Percentiles rank a stretch among this genome's conserved stretches.
Conservation (phyloP, 1,140 invertebrate genomes). For the Hylaeus volcanicus region DNA sequence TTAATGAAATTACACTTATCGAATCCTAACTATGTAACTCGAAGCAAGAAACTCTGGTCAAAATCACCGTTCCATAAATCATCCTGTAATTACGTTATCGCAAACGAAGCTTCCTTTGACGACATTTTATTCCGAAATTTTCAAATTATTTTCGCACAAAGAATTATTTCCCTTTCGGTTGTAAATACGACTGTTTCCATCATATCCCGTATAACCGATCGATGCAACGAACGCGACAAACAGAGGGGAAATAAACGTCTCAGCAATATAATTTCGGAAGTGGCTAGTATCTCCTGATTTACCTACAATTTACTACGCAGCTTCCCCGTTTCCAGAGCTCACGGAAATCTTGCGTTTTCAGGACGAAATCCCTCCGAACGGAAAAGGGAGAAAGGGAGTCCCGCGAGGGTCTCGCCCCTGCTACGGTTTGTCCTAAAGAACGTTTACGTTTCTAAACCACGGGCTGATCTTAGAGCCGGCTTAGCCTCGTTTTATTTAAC, state of each 20-base stretch:
- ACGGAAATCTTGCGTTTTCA: constrained; percentile 50
- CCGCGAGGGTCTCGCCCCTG: constrained; percentile 28
- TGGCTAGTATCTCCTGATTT: constrained; percentile 55
- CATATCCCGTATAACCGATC: neutral
- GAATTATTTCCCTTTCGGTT: too few species aligned
- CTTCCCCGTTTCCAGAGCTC: constrained; percentile 45
- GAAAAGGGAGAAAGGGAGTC: constrained; percentile 8
- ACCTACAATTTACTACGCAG: constrained; percentile 56
- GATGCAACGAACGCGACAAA: neutral
- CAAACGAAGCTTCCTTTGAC: too few species aligned
- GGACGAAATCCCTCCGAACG: constrained; percentile 47
- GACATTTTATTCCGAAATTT: too few species aligned
- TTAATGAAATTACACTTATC: too few species aligned
- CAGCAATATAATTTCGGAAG: constrained; percentile 46
- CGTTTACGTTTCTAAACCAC: constrained; percentile 61
- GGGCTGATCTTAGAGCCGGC: constrained; percentile 61
- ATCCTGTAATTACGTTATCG: too few species aligned
- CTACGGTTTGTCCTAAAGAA: constrained; percentile 38
- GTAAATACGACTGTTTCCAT: too few species aligned
- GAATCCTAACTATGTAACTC: too few species aligned
- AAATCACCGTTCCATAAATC: too few species aligned
- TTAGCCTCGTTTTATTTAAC: constrained; percentile 78
- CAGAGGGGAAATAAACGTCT: neutral
- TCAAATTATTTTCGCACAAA: too few species aligned
- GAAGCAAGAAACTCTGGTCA: too few species aligned